phyloP scores from a whole-genome alignment of 2,888 invertebrate species.

The Heliconius hortense region DNA sequence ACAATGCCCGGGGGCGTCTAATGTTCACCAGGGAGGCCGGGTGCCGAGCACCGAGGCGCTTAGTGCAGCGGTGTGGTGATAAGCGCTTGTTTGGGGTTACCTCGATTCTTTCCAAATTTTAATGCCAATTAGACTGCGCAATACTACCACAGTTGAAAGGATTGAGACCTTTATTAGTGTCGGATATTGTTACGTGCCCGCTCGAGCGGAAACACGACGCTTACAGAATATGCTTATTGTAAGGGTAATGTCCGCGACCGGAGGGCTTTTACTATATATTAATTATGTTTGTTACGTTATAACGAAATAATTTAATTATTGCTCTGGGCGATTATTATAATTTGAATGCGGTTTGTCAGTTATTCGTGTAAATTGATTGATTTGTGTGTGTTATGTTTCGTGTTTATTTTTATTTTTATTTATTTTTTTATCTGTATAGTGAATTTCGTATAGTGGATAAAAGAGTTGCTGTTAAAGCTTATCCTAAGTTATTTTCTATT shows the following conservation, averaged over 20 bases:
- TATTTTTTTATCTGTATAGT: not conserved
- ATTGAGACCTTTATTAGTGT: constrained; percentile 76
- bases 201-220: constrained; percentile 60
- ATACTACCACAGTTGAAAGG: constrained; percentile 71
- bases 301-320: constrained; percentile 41
- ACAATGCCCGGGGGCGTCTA: no score
- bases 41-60: constrained; percentile 47
- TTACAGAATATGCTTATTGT: constrained; percentile 46
- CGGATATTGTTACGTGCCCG: constrained; percentile 74
- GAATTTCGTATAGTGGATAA: not conserved
- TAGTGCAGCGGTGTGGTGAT: constrained; percentile 69
- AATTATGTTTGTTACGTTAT: constrained; percentile 30
- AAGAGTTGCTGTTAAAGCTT: not conserved
- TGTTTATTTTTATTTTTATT: not conserved
- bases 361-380: not conserved
- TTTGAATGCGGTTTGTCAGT: constrained; percentile 13
- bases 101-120: constrained; percentile 73
- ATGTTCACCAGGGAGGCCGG: constrained; percentile 61
- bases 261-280: constrained; percentile 41
- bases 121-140: constrained; percentile 79
- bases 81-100: constrained; percentile 74
- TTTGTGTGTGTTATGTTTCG: not conserved
- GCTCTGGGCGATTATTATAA: constrained; percentile 30
- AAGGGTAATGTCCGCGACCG: constrained; percentile 45
- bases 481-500: not conserved